These are phyloP conservation scores for Alcis repandata DNA, from an alignment of 2,888 invertebrate genomes.

Conservation along the genomic window DNA sequence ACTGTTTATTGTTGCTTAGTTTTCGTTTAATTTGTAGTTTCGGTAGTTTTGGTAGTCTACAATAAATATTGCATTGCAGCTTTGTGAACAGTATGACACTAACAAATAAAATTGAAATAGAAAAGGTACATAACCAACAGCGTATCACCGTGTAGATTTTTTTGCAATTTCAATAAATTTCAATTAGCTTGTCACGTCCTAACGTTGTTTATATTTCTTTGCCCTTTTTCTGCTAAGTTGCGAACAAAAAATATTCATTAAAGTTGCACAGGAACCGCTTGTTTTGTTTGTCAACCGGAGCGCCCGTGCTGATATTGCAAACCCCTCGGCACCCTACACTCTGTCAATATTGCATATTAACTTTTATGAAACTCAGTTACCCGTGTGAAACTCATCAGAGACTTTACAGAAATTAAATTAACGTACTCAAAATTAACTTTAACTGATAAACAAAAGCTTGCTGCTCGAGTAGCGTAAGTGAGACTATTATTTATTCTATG, in stretches of 20 bases:
- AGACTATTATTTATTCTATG: too few species aligned
- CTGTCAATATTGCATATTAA: constrained; percentile 43
- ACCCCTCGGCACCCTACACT: constrained; percentile 48
- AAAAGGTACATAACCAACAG: neutral
- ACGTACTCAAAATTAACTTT: constrained; percentile 13
- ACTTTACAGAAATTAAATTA: constrained; percentile 40
- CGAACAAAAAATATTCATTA: constrained; percentile 54
- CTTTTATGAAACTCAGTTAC: constrained; percentile 34
- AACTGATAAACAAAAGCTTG: constrained; percentile 19
- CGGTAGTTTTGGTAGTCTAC: too few species aligned
- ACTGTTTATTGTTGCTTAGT: too few species aligned
- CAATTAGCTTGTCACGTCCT: constrained; percentile 26
- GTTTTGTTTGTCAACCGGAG: constrained; percentile 59
- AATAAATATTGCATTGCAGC: too few species aligned
- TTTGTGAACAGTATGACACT: too few species aligned
- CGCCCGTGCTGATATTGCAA: constrained; percentile 59
- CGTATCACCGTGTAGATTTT: too few species aligned
- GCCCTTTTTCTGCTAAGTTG: constrained; percentile 46
- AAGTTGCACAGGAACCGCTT: constrained; percentile 53
- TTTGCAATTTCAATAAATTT: constrained; percentile 12
- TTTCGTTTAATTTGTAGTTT: too few species aligned
- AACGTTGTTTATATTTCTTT: constrained; percentile 42
- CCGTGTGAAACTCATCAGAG: constrained; percentile 37
- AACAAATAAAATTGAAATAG: too few species aligned
- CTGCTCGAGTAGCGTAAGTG: neutral